Base-by-base conservation (phyloP, 1,140 invertebrate species). In the Asbolus verrucosus region DNA sequence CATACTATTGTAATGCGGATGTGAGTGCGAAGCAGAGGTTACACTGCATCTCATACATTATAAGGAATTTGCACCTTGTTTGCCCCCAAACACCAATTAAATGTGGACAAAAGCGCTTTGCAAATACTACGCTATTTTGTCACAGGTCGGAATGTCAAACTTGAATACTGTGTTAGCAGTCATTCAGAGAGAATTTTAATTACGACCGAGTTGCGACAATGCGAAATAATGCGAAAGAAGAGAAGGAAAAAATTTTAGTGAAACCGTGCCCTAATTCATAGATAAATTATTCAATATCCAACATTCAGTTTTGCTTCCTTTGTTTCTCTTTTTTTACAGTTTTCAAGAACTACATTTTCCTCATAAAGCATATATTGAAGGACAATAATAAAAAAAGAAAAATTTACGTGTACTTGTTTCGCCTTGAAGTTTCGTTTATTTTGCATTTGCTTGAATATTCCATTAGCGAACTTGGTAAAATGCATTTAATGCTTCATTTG, bases 41-140 rank as follows among this genome's bases (percentile, higher is more conserved):
- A 54, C 21, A 14, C 21, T 54, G 46, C 46, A 54, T 54, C 19
- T 54, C 46, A 54, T 54, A 54, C 46, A 14, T 54, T 54, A 27
- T 30, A 27, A 54, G 19, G 46, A 54, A 54, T 54, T 54, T 54
- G 46, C 46, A 54, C 46, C 21, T 54, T 54, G 46, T 54, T 54
- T 54, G 46, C 27, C 46, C 21, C 21, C 21, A 54, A 54, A 54
- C 46, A 54, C 21, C 46, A 54, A 54, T 54, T 54, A 54, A 54
- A 54, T 11, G 46, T 11, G 14, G 46, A 54, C 11, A n/a, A 21
- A 27, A 54, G 21, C 11, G 46, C 46, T 13, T 21, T 27, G 33
- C 33, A 36, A 27, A 36, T 27, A 21, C 27, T 43, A 18, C 13
- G 43, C n/a, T 24, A 19, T 9, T n/a, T 8, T n/a, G 43, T 50